Percentiles rank a stretch among this genome's conserved stretches.
phyloP scores from a whole-genome alignment of 2,888 invertebrate genomes.

The Drosophila austrosaltans region DNA sequence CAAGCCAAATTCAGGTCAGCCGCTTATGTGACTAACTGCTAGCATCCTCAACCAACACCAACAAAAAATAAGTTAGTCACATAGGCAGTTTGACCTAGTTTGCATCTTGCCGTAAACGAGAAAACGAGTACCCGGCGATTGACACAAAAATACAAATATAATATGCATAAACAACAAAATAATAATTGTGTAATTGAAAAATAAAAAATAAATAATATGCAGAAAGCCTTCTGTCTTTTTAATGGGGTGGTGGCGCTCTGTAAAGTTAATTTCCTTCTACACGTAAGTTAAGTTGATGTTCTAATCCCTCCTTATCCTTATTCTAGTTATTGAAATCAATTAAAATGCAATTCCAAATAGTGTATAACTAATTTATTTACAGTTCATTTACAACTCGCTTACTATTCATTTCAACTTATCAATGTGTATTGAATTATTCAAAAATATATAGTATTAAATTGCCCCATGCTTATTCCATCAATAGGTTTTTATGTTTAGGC shows the following conservation, averaged over 20 bases:
- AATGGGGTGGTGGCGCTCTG: background rate
- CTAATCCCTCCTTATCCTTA: background rate
- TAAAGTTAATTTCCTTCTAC: too few species aligned
- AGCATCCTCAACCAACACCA: conserved; percentile 64
- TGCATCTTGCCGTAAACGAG: conserved; percentile 6
- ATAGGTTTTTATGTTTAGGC: conserved; percentile 2
- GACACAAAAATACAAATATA: conserved; percentile 16
- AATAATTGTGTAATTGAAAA: conserved; percentile 12
- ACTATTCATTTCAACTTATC: conserved; percentile 6
- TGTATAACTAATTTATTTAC: conserved; percentile 35
- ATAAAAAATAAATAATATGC: conserved; percentile 15
- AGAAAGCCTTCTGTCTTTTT: background rate
- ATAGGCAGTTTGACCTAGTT: conserved; percentile 21
- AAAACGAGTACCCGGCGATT: conserved; percentile 6
- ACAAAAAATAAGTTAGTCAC: conserved; percentile 25
- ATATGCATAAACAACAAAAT: conserved; percentile 11
- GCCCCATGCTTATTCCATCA: conserved; percentile 3
- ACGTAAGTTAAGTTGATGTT: background rate
- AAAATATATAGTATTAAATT: conserved; percentile 17
- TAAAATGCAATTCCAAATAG: background rate
- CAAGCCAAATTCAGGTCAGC: conserved; percentile 13
- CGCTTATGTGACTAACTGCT: conserved; percentile 37
- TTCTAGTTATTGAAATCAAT: background rate
- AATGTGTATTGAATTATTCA: conserved; percentile 21
- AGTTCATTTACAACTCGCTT: conserved; percentile 31